Base-by-base conservation (phyloP, 2,888 invertebrate species). In the Rhodophaea formosa region DNA sequence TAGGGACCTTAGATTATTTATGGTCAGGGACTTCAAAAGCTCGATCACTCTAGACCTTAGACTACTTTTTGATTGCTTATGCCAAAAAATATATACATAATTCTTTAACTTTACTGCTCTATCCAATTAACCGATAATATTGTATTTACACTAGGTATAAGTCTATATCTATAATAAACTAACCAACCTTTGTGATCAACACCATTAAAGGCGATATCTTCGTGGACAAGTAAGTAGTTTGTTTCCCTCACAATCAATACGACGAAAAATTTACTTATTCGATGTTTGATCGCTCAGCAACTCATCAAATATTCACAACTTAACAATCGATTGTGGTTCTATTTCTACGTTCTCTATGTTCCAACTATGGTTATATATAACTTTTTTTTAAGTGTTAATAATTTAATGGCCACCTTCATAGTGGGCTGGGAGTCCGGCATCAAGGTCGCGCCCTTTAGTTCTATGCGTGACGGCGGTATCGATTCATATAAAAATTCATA, bases 361-460 rank as follows among this genome's bases (percentile, higher is more conserved):
- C 6, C 12, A 39, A 39, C 10, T 5, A n/a, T n/a, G n/a, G n/a
- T n/a, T n/a, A n/a, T n/a, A n/a, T n/a, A n/a, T 39, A 23, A 23
- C 12, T 39, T 5, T 12, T 39, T 12, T 39, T 35, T 35, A 6
- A 12, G 39, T 39, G 12, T 39, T n/a, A 39, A n/a, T 39, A 39
- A 39, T 39, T 12, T 12, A 39, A 39, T 35, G 29, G 14, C 29
- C 15, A 45, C 53, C 44, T 53, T 44, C 23, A 47, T 54, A 15
- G 5, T 8, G 16, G 45, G 16, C 10, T 7, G 12, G 16, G 17
- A 17, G 32, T 32, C 30, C 39, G 15, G 17, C 15, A 14, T 35
- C 44, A 67, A 66, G 68, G 71, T 56, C 61, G 61, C 57, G 68
- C 61, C 70, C 70, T 66, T 67, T 60, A 54, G 61, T 49, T 51